Percentiles rank a stretch among this genome's conserved stretches.
Evolutionary conservation across 1,140 invertebrate species (phyloP).

Genomic region (Drosophila bocqueti): DNA sequence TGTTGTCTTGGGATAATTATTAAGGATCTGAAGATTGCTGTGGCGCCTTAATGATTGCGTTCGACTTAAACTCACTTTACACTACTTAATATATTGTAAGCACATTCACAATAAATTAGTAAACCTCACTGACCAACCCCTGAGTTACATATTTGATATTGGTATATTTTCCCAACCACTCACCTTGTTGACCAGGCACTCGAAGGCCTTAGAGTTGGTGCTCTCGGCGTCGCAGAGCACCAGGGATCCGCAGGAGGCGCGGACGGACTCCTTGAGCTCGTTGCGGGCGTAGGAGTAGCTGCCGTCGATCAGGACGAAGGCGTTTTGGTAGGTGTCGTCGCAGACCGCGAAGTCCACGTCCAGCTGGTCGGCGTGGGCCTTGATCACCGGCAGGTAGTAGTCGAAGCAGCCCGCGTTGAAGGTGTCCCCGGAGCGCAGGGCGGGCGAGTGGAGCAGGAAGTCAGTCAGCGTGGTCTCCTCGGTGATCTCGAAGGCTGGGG

Average conservation of each 20-base stretch:
- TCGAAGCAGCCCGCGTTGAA: slow-evolving; percentile 27
- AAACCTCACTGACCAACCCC: no score
- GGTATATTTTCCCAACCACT: not conserved
- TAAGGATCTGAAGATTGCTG: no score
- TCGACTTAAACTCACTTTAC: no score
- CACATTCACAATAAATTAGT: no score
- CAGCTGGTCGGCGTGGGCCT: slow-evolving; percentile 18
- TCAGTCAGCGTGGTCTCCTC: slow-evolving; percentile 9
- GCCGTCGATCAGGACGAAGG: not conserved
- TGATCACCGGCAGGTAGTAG: slow-evolving; percentile 22
- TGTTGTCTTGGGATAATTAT: no score
- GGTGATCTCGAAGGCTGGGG: not conserved
- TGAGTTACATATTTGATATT: not conserved
- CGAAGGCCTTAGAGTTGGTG: not conserved
- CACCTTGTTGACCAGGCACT: not conserved
- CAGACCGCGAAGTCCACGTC: slow-evolving; percentile 1
- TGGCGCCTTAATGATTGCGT: not conserved
- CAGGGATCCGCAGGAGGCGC: slow-evolving; percentile 2
- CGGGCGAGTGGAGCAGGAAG: slow-evolving; percentile 8
- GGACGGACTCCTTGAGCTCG: not conserved
- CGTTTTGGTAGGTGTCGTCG: not conserved
- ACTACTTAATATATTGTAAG: no score
- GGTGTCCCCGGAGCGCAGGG: not conserved
- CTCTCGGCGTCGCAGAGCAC: not conserved
- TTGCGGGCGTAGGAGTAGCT: slow-evolving; percentile 1